Base-by-base conservation (phyloP, 2,113 vertebrate species). In the Catharus minimus region DNA sequence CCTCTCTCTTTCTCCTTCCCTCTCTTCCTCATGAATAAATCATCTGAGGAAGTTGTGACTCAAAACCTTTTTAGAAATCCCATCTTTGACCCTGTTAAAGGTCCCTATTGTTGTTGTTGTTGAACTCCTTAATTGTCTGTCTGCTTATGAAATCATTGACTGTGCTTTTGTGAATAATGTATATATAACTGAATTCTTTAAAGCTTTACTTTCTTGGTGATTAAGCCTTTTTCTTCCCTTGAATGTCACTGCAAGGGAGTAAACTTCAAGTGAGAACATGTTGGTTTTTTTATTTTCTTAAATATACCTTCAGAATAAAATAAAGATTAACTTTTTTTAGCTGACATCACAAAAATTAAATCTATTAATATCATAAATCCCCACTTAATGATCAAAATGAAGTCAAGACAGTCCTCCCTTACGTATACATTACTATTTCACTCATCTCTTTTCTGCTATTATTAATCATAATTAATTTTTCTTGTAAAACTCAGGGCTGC, bases 111-210 rank as follows among this genome's bases (percentile, higher is more conserved):
- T 56, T 58, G 46, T 80, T 86, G 88, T 75, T 73, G 52, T 66
- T 94, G 81, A 82, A 81, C 77, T 88, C 30, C 17, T 75, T 90
- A 84, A 94, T 77, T 55, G 12, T 23, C 86, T 94, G 22, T 5
- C 82, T 90, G 61, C 14, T 80, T 65, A 69, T 66, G 24, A 47
- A 95, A 90, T 87, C 65, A 79, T 69, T 82, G 91, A 22, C 61
- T 82, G 19, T 47, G 7, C 60, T 93, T 91, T 80, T 64, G 88
- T 84, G 93, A 82, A 82, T 67, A 94, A 94, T 72, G 27, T 15
- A 60, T 60, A 21, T 22, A 58, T 77, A 93, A 85, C 82, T 67
- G 19, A 78, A 58, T 43, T 88, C 46, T 72, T 90, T 82, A 71
- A 92, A 75, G 15, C n/a, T 72, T 58, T 56, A 52, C 30, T 72